These are phyloP conservation scores for Thomomys bottae DNA, from an alignment of 2,113 vertebrate genomes.

Conservation along the genomic window DNA sequence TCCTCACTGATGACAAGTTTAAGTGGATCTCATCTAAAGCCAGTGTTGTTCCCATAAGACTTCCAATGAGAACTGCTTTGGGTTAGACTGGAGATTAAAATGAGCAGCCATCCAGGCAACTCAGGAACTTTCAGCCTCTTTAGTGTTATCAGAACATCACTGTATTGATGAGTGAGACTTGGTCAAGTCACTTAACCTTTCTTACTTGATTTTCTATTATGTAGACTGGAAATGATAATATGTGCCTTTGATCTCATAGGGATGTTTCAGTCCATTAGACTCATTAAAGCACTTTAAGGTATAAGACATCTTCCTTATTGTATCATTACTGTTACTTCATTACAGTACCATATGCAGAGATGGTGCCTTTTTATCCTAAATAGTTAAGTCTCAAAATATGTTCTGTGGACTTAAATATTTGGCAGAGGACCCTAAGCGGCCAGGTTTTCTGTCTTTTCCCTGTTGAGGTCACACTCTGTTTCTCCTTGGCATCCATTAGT, in stretches of 20 bases:
- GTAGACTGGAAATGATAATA: conserved; percentile 74
- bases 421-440: background rate
- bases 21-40: background rate
- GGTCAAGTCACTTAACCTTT: conserved; percentile 78
- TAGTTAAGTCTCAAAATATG: conserved; percentile 31
- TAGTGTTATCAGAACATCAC: conserved; percentile 26
- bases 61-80: background rate
- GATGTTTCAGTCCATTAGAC: conserved; percentile 73
- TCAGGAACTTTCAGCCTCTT: background rate
- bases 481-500: background rate
- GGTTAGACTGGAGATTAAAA: background rate
- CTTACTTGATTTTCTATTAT: conserved; percentile 73
- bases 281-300: conserved; percentile 77
- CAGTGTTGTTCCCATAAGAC: background rate
- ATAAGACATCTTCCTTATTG: conserved; percentile 65
- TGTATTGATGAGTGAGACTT: conserved; percentile 65
- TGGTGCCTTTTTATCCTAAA: conserved; percentile 35
- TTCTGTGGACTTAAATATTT: background rate
- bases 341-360: conserved; percentile 40
- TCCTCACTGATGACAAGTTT: background rate
- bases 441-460: background rate
- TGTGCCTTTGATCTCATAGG: conserved; percentile 75
- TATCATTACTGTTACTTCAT: conserved; percentile 64
- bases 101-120: background rate
- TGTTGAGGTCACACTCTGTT: background rate